Percentiles rank a stretch among this genome's conserved stretches.
phyloP scores from a whole-genome alignment of 1,140 invertebrate species.

The Probaryconus sp. region DNA sequence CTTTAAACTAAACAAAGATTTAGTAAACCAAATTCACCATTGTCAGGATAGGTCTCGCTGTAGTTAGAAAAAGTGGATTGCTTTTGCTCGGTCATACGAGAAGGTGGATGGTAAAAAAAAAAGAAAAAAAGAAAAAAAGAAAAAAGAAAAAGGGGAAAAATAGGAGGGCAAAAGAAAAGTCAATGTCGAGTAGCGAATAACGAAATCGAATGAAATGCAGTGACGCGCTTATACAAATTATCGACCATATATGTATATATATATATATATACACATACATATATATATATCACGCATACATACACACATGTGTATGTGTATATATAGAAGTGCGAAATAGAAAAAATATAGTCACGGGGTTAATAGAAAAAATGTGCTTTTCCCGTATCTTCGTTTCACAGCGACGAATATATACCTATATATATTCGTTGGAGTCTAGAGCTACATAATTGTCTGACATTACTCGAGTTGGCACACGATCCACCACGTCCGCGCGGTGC shows the following conservation, averaged over 20 bases:
- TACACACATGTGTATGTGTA: conserved; percentile 4
- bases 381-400: conserved; percentile 9
- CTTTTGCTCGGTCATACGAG: conserved; percentile 7
- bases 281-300: neutral
- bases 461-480: conserved; percentile 62
- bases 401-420: conserved; percentile 15
- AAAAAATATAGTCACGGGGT: conserved; percentile 24
- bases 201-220: conserved; percentile 48
- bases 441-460: conserved; percentile 55
- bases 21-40: no score
- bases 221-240: conserved; percentile 20
- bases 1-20: no score
- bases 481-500: conserved; percentile 60
- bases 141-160: neutral
- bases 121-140: neutral
- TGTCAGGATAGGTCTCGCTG: no score
- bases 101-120: neutral
- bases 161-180: conserved; percentile 19
- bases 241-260: neutral
- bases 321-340: conserved; percentile 7
- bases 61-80: no score
- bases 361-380: conserved; percentile 24
- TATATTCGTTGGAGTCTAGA: conserved; percentile 44
- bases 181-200: conserved; percentile 9
- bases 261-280: neutral